Conservation (phyloP, 1,140 invertebrate genomes). For the Temnothorax curvispinosus region DNA sequence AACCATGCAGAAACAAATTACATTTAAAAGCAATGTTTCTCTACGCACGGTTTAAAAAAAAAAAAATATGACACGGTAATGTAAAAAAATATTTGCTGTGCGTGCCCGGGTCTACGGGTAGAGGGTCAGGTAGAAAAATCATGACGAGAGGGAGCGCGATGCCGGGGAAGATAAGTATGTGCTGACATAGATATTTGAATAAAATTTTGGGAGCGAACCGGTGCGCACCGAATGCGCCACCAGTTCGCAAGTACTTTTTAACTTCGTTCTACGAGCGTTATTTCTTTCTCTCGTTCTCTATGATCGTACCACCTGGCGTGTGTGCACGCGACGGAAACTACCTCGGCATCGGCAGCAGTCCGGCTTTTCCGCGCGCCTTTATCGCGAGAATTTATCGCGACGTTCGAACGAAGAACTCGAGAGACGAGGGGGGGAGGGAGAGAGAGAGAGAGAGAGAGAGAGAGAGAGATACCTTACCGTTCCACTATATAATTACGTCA, state of each 20-base stretch:
- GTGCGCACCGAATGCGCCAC: conserved; percentile 20
- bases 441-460: no score
- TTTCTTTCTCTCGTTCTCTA: conserved; percentile 38
- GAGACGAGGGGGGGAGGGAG: background rate
- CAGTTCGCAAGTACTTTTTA: conserved; percentile 52
- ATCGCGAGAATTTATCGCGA: conserved; percentile 36
- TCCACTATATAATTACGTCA: conserved; percentile 31
- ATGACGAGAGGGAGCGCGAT: background rate
- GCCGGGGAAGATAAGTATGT: conserved; percentile 30
- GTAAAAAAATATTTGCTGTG: conserved; percentile 39
- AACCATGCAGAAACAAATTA: background rate
- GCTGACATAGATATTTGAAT: conserved; percentile 62
- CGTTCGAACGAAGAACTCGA: background rate
- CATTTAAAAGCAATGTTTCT: background rate
- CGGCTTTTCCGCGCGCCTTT: conserved; percentile 8
- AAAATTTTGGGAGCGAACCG: conserved; percentile 31
- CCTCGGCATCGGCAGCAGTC: conserved; percentile 1
- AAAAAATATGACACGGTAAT: background rate
- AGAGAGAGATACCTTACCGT: background rate
- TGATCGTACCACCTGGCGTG: conserved; percentile 37
- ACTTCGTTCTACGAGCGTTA: conserved; percentile 55
- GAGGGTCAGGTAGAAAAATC: conserved; percentile 6
- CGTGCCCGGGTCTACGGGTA: background rate
- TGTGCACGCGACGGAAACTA: conserved; percentile 39
- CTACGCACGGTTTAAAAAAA: background rate